Conservation (phyloP, 2,113 vertebrate species). For the Rhabdomys dilectus region DNA sequence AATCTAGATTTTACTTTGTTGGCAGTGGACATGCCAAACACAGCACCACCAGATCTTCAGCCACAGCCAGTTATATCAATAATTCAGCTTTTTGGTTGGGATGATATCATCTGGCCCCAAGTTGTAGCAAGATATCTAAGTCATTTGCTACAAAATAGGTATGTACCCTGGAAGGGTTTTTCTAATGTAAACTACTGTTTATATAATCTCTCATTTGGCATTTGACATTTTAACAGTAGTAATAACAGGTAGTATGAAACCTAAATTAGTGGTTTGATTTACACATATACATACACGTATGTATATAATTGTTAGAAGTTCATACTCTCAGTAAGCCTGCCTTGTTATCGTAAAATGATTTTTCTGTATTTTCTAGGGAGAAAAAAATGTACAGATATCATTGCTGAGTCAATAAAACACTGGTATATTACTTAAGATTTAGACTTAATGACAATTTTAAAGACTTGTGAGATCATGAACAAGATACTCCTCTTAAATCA, state of each 20-base stretch:
- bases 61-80: conserved; percentile 93
- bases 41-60: conserved; percentile 94
- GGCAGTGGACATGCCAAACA: conserved; percentile 93
- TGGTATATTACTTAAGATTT: background rate
- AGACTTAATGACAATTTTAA: background rate
- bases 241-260: background rate
- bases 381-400: background rate
- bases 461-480: background rate
- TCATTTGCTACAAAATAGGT: conserved; percentile 96
- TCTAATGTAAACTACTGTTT: conserved; percentile 19
- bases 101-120: conserved; percentile 95
- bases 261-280: background rate
- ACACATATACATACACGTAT: too few relatives aligned
- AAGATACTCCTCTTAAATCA: background rate
- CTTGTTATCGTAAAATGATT: background rate
- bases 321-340: background rate
- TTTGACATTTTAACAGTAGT: background rate
- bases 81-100: conserved; percentile 96
- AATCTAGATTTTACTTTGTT: conserved; percentile 95
- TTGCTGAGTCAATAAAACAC: background rate
- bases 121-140: conserved; percentile 95
- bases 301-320: background rate
- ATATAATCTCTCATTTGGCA: background rate
- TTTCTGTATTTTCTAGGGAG: background rate
- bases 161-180: conserved; percentile 53